Percentiles rank a stretch among this genome's conserved stretches.
phyloP scores from a whole-genome alignment of 2,888 invertebrate genomes.

The Oscheius sp. region DNA sequence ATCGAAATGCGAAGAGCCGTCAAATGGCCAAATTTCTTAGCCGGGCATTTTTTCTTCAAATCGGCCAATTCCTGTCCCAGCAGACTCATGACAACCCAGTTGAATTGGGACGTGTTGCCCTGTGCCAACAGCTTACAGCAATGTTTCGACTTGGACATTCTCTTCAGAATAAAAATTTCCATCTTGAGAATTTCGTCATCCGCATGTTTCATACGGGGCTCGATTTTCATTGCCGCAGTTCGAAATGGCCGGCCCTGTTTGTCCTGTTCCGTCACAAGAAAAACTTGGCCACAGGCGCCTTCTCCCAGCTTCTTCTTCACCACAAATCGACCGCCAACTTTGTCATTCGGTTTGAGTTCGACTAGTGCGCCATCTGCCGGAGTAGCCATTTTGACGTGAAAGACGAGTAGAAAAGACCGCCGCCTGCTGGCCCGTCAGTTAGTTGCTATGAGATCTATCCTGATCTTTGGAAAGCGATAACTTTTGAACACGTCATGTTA shows the following conservation, averaged over 20 bases:
- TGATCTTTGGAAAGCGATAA: too few relatives aligned
- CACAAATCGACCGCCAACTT: constrained; percentile 50
- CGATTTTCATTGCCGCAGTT: constrained; percentile 64
- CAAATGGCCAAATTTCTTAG: constrained; percentile 51
- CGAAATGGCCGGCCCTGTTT: constrained; percentile 36
- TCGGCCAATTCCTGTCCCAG: constrained; percentile 65
- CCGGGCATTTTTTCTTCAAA: constrained; percentile 55
- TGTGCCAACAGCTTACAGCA: constrained; percentile 55
- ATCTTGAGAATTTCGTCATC: constrained; percentile 69
- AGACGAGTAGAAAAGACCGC: too few relatives aligned
- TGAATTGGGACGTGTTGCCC: constrained; percentile 57
- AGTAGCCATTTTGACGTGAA: neutral
- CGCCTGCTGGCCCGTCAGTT: too few relatives aligned
- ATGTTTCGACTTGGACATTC: constrained; percentile 60
- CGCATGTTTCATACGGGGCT: constrained; percentile 61
- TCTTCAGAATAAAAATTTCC: constrained; percentile 63
- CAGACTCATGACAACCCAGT: constrained; percentile 66
- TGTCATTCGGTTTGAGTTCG: constrained; percentile 48
- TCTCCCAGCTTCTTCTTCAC: constrained; percentile 67
- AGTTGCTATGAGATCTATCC: too few relatives aligned
- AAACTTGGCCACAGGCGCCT: constrained; percentile 59
- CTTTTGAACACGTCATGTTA: too few relatives aligned
- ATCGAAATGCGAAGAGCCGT: constrained; percentile 56
- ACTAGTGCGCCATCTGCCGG: neutral
- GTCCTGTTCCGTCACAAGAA: constrained; percentile 42